Conservation (phyloP, 2,113 vertebrate species). For the Sylvilagus bachmani region DNA sequence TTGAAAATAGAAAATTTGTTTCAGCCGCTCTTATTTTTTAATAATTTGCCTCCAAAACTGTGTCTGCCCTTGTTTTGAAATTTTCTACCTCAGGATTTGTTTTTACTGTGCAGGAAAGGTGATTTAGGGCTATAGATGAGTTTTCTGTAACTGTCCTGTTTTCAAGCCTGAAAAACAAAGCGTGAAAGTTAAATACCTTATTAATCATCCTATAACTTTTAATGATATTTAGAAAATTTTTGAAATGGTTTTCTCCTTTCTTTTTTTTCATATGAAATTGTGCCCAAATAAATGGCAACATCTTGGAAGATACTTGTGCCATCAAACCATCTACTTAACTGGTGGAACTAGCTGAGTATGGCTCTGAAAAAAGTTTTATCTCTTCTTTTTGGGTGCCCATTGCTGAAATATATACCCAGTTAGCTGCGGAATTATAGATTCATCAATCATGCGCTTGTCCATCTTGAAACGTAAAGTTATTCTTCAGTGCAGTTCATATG, state of each 20-base stretch:
- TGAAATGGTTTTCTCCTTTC: neutral
- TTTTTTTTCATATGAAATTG: constrained; percentile 60
- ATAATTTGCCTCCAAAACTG: constrained; percentile 33
- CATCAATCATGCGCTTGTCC: neutral
- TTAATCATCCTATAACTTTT: constrained; percentile 52
- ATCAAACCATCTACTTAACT: neutral
- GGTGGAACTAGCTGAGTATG: neutral
- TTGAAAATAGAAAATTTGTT: constrained; percentile 57
- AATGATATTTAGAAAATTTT: neutral
- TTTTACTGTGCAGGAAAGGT: neutral
- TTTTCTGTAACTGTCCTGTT: constrained; percentile 49
- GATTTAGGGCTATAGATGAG: neutral
- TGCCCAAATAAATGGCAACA: neutral
- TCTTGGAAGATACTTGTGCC: constrained; percentile 52
- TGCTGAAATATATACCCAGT: constrained; percentile 41
- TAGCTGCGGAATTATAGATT: neutral
- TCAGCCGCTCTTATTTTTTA: neutral
- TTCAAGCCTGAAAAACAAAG: constrained; percentile 47
- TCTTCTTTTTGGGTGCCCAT: neutral
- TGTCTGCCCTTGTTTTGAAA: neutral
- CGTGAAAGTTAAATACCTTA: constrained; percentile 30
- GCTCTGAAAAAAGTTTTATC: constrained; percentile 32
- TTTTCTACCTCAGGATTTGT: constrained; percentile 18
- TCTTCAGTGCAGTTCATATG: constrained; percentile 22
- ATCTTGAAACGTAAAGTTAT: constrained; percentile 52